Conservation (phyloP, 2,113 vertebrate genomes). For the Leucoraja erinaceus region DNA sequence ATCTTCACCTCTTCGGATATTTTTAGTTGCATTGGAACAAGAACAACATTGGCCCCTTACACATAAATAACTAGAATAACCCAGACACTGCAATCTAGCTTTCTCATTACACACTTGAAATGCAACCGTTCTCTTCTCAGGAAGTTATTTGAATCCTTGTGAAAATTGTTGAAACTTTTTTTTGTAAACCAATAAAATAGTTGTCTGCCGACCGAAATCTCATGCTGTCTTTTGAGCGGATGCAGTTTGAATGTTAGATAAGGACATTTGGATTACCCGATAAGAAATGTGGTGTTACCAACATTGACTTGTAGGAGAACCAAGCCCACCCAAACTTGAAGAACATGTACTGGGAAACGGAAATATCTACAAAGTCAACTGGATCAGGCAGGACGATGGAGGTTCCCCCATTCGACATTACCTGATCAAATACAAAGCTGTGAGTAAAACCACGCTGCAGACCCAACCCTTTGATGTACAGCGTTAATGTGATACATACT, state of each 20-base stretch:
- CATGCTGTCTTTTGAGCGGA: neutral
- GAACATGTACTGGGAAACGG: slow-evolving; percentile 75
- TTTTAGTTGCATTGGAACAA: neutral
- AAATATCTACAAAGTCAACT: slow-evolving; percentile 79
- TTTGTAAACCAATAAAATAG: too few relatives aligned
- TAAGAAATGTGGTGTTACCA: slow-evolving; percentile 26
- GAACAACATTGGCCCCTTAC: neutral
- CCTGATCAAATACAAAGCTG: slow-evolving; percentile 82
- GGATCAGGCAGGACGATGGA: slow-evolving; percentile 91
- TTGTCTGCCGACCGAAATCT: neutral
- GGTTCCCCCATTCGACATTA: slow-evolving; percentile 90
- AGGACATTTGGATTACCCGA: neutral
- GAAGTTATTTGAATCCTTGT: slow-evolving; percentile 27
- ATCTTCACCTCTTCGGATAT: neutral
- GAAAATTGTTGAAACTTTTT: neutral
- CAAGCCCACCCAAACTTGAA: slow-evolving; percentile 83
- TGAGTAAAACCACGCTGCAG: slow-evolving; percentile 59
- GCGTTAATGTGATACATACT: neutral
- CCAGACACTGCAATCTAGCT: neutral
- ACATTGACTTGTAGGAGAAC: slow-evolving; percentile 71
- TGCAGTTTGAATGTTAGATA: neutral
- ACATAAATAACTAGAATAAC: neutral
- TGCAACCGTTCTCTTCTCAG: slow-evolving; percentile 25
- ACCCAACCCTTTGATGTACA: neutral
- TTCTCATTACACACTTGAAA: neutral